These are phyloP conservation scores for Propithecus perrieri DNA, from an alignment of 2,797 vertebrate species.

Conservation along the genomic window DNA sequence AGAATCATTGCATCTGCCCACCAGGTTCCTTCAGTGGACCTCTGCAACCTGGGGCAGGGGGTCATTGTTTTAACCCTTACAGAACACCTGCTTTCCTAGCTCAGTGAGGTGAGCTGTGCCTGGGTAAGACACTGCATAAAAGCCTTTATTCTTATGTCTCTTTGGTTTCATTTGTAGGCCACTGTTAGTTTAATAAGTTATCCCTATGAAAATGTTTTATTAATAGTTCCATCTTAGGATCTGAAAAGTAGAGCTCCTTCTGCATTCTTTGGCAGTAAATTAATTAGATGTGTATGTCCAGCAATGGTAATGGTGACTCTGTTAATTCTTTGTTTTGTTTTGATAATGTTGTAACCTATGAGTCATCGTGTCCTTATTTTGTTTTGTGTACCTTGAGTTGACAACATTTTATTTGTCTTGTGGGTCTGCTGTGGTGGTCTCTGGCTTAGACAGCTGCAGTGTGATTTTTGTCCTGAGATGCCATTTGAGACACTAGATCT, in stretches of 20 bases:
- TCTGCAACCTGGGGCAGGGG: not conserved
- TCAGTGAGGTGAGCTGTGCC: not conserved
- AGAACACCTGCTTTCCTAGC: not conserved
- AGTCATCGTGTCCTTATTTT: not conserved
- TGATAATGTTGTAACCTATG: not conserved
- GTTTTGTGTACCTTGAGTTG: not conserved
- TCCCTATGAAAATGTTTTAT: not conserved
- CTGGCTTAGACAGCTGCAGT: not conserved
- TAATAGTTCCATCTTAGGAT: not conserved
- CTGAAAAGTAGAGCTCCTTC: not conserved
- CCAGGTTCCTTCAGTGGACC: not conserved
- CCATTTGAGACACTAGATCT: not conserved
- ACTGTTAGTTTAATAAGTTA: constrained; percentile 18
- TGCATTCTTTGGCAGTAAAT: not conserved
- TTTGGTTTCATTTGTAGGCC: constrained; percentile 7
- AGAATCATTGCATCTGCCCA: not conserved
- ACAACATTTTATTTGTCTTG: not conserved
- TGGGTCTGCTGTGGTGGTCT: not conserved
- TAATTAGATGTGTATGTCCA: not conserved
- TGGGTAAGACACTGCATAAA: not conserved
- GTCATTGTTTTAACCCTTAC: not conserved
- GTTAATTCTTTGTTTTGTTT: not conserved
- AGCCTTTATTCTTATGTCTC: not conserved
- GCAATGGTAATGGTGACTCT: not conserved
- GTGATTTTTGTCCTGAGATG: not conserved